Evolutionary conservation across 1,140 invertebrate genomes (phyloP).

Genomic region (Dermatophagoides farinae): DNA sequence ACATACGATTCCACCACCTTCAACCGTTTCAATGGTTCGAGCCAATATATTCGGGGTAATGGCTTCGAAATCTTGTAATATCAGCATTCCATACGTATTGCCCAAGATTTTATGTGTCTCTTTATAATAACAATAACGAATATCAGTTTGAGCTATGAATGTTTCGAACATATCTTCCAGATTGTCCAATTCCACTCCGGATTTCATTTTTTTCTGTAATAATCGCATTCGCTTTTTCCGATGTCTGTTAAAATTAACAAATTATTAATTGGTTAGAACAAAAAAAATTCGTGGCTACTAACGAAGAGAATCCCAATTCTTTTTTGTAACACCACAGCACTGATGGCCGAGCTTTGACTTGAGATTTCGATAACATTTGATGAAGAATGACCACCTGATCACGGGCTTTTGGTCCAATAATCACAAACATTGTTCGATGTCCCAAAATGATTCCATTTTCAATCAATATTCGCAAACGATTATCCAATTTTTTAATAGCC

Average conservation of each 20-base stretch:
- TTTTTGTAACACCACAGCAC: constrained; percentile 99
- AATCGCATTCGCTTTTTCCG: constrained; percentile 78
- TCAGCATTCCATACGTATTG: constrained; percentile 50
- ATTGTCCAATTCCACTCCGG: constrained; percentile 69
- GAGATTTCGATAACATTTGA: constrained; percentile 87
- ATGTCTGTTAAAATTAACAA: constrained; percentile 39
- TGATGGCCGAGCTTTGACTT: constrained; percentile 63
- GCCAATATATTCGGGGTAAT: constrained; percentile 95
- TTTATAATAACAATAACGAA: constrained; percentile 84
- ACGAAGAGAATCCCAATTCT: constrained; percentile 76
- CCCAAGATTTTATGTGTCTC: constrained; percentile 96
- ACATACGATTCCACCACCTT: constrained; percentile 86
- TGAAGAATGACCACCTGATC: constrained; percentile 93
- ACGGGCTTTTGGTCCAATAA: constrained; percentile 84
- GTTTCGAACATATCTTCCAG: constrained; percentile 94
- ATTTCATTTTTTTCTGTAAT: constrained; percentile 62
- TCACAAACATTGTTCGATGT: constrained; percentile 73
- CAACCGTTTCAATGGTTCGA: constrained; percentile 90
- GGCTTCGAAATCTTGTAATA: constrained; percentile 83
- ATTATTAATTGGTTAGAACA: not conserved
- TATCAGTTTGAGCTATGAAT: constrained; percentile 85
- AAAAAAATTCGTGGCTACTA: constrained; percentile 18
- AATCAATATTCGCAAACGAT: constrained; percentile 77
- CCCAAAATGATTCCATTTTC: constrained; percentile 80
- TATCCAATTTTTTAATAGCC: constrained; percentile 58